Base-by-base conservation (phyloP, 2,797 vertebrate species). In the Eospalax fontanierii region DNA sequence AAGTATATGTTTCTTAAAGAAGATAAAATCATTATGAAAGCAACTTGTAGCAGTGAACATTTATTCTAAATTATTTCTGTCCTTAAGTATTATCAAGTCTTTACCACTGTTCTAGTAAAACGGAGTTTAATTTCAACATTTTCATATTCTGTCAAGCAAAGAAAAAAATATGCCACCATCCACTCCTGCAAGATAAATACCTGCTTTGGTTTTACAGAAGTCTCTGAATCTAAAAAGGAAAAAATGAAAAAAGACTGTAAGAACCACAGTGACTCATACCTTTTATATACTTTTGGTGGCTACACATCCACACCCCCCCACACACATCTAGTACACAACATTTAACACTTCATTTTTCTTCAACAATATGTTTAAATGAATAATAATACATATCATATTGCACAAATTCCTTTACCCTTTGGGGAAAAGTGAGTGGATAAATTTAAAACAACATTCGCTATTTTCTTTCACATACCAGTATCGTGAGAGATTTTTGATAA, bases 201-300 rank as follows among this genome's bases (percentile, higher is more conserved):
- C 99, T 99, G 99, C 95, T 99, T 99, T 96, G 97, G 98, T 98
- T 98, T 99, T 90, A 98, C 96, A 0, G 98, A 98, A 94, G 98
- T 99, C 97, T 98, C 99, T 82, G 96, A 66, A 98, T 99, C 99
- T 99, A 98, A 95, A 97, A 26, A 98, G 16, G 35, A 96, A 97
- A 38, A 97, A 86, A 80, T 94, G 94, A 96, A 97, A 82, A 66
- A 26, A 50, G 83, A 46, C 16, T 81, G 1, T 97, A 87, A 96
- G 93, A 95, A 94, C 10, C 63, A 90, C 82, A 76, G 65, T 79
- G 40, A 95, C 35, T 71, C 68, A 87, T 50, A 84, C 28, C 14
- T 26, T 76, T 79, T 73, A 73, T 63, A 24, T 43, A 84, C 24
- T 94, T 86, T 91, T 54, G 50, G 63, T 54, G 2, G 19, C 71